These are phyloP conservation scores for Oceanodroma leucorhoa DNA, from an alignment of 2,797 vertebrate genomes.

Conservation along the genomic window DNA sequence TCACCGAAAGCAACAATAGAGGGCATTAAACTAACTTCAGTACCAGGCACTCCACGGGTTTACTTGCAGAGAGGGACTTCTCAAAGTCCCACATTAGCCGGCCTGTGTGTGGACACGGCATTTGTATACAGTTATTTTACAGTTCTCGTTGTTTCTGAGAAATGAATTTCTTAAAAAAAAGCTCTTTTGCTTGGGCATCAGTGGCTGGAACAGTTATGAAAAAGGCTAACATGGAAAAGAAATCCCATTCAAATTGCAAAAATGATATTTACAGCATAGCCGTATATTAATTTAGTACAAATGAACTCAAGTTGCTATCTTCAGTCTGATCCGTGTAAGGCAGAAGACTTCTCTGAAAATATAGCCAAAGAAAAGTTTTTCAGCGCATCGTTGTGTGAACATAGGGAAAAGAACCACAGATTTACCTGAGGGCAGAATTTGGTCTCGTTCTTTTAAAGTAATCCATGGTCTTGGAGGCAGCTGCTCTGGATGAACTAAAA, in stretches of 20 bases:
- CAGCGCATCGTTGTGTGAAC: not conserved
- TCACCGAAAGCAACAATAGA: not conserved
- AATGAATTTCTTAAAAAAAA: not conserved
- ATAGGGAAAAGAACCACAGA: not conserved
- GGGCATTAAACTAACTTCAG: not conserved
- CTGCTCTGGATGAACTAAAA: conserved; percentile 96
- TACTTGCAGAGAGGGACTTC: not conserved
- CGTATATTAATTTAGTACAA: not conserved
- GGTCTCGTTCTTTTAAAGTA: conserved; percentile 95
- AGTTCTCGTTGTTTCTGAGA: not conserved
- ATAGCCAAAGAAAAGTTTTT: not conserved
- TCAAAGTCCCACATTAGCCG: not conserved
- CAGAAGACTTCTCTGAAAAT: not conserved
- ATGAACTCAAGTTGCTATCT: not conserved
- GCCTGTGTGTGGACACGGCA: fast-evolving
- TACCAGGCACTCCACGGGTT: not conserved
- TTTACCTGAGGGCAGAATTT: conserved; percentile 91
- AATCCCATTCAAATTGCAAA: not conserved
- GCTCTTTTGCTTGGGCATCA: not conserved
- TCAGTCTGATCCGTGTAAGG: not conserved
- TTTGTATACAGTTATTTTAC: not conserved
- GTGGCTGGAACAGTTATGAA: not conserved
- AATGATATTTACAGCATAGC: not conserved
- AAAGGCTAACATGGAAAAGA: not conserved
- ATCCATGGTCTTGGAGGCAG: conserved; percentile 98